Evolutionary conservation across 2,797 vertebrate genomes (phyloP).

Genomic region (Esox masquinongy): DNA sequence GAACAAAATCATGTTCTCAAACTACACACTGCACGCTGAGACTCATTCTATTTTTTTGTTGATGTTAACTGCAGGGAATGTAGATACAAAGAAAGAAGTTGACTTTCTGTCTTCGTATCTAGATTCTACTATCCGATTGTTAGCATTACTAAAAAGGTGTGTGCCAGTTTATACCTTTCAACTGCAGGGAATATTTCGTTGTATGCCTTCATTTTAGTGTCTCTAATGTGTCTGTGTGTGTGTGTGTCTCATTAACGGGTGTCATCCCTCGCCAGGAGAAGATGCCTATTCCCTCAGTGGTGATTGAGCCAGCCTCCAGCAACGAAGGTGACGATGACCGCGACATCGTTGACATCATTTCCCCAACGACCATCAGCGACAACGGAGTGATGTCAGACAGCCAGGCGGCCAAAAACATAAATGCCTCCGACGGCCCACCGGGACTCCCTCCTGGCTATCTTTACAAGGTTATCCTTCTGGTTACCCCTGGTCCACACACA

Average conservation of each 20-base stretch:
- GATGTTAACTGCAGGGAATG: neutral
- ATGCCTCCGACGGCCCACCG: conserved; percentile 47
- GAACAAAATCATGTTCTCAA: neutral
- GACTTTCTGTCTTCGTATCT: too few relatives aligned
- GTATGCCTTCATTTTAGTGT: neutral
- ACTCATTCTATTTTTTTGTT: neutral
- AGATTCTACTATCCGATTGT: too few relatives aligned
- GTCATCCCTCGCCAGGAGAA: conserved; percentile 63
- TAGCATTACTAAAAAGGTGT: too few relatives aligned
- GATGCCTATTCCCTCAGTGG: conserved; percentile 88
- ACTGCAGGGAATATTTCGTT: neutral
- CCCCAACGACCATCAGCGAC: conserved; percentile 56
- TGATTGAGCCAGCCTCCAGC: conserved; percentile 95
- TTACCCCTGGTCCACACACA: neutral
- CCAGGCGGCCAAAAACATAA: conserved; percentile 56
- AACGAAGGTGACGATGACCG: conserved; percentile 89
- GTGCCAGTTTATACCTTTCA: neutral
- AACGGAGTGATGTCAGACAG: conserved; percentile 60
- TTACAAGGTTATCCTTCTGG: conserved; percentile 80
- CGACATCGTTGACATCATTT: conserved; percentile 63
- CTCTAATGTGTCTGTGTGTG: neutral
- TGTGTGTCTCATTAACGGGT: neutral
- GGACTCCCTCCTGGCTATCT: conserved; percentile 81
- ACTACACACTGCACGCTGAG: neutral
- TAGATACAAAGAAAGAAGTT: too few relatives aligned